A percentile compares a stretch with the other conserved stretches of the same genome.
These are phyloP conservation scores for Girardinichthys multiradiatus DNA, from an alignment of 2,113 vertebrate genomes.

Conservation along the genomic window DNA sequence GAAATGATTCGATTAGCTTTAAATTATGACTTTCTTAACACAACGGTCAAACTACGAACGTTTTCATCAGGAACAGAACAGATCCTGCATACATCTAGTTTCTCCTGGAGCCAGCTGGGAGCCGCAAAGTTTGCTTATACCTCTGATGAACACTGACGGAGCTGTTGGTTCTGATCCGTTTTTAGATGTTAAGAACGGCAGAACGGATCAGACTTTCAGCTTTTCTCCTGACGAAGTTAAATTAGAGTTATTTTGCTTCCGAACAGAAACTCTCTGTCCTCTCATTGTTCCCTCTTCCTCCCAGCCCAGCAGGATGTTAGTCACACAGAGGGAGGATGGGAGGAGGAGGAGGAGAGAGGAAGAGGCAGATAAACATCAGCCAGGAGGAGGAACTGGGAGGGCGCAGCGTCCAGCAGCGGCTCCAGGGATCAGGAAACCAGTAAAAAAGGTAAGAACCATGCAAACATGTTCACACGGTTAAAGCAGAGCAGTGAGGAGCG, in stretches of 20 bases:
- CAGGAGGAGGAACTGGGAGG: conserved; percentile 60
- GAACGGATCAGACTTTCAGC: too few relatives aligned
- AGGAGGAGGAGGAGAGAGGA: conserved; percentile 35
- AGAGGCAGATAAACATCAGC: conserved; percentile 65
- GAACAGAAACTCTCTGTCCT: neutral
- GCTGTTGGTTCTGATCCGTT: too few relatives aligned
- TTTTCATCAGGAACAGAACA: too few relatives aligned
- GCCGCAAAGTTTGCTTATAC: too few relatives aligned
- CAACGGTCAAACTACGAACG: too few relatives aligned
- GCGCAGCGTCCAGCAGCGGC: conserved; percentile 59
- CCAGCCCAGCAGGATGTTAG: conserved; percentile 60
- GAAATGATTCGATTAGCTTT: too few relatives aligned
- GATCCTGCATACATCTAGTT: too few relatives aligned
- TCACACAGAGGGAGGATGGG: conserved; percentile 31
- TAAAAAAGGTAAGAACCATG: conserved; percentile 73
- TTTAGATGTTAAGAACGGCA: too few relatives aligned
- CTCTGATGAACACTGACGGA: too few relatives aligned
- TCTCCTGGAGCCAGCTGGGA: too few relatives aligned
- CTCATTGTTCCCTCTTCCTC: neutral
- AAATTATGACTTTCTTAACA: too few relatives aligned
- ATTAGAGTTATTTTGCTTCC: neutral
- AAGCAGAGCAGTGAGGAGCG: neutral
- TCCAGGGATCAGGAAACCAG: conserved; percentile 36
- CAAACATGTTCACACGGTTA: conserved; percentile 33
- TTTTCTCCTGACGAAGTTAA: too few relatives aligned